These are phyloP conservation scores for Tragelaphus strepsiceros DNA, from an alignment of 2,113 vertebrate species.

Conservation along the genomic window DNA sequence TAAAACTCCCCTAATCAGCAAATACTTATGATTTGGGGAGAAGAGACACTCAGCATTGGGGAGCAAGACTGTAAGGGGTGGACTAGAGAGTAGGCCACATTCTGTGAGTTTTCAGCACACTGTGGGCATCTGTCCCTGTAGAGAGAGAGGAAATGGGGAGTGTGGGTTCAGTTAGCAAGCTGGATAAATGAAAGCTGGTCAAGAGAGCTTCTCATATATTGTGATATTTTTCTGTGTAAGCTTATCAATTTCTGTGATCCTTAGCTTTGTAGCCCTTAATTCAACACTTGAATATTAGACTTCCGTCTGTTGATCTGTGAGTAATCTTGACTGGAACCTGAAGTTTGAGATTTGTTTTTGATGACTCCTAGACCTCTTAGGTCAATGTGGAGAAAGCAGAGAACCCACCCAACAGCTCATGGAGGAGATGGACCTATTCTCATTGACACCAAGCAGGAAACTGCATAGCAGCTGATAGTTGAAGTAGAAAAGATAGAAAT, in stretches of 20 bases:
- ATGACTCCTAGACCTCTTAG: neutral
- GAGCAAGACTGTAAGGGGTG: neutral
- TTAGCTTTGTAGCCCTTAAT: neutral
- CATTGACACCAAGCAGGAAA: neutral
- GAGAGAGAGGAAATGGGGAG: neutral
- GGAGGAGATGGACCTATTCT: neutral
- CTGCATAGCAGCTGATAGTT: neutral
- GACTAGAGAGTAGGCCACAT: neutral
- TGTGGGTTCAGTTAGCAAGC: neutral
- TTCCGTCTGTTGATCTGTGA: neutral
- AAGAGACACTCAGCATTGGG: neutral
- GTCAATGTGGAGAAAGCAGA: neutral
- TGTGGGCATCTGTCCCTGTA: neutral
- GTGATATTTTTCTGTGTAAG: neutral
- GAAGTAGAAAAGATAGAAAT: neutral
- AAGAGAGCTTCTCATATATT: neutral
- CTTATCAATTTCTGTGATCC: neutral
- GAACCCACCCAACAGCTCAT: neutral
- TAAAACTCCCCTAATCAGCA: neutral
- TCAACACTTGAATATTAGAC: neutral
- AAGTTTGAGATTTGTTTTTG: neutral
- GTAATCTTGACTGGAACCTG: neutral
- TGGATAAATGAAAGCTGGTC: neutral
- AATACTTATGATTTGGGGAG: neutral
- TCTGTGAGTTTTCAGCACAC: neutral